Evolutionary conservation across 2,797 vertebrate species (phyloP), one percentile per base, ranked within the genome.

Genomic region (Malacoctenus gilli): DNA sequence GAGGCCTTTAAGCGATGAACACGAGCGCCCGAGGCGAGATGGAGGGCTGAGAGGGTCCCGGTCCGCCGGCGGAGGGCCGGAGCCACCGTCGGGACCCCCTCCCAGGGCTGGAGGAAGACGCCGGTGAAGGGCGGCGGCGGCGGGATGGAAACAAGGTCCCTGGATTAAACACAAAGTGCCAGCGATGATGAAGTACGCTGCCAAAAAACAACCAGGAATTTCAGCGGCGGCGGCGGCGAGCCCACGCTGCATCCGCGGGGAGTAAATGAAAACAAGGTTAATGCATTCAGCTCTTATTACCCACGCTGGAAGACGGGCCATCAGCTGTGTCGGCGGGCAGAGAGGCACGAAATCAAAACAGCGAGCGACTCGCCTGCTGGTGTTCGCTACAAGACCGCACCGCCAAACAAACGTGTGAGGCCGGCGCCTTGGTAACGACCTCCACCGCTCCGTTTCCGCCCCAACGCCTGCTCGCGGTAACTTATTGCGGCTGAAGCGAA

Each of bases 261-360:
- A 89, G 87, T 87, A 86, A 89, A 90, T 89, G 89, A 90, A 92
- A 92, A 92, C 89, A 89, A 89, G 90, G 89, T 91, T 90, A 90
- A 92, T 90, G 85, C 84, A 89, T 90, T 87, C 85, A n/a, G 74
- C 85, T 88, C 83, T 86, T 86, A 90, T 90, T 89, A 90, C 84
- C 84, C 77, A 82, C 55, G 44, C 77, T 82, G 84, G 85, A 82
- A 75, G 72, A 80, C 70, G 60, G 59, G 80, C 81, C 85, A 73
- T 84, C 86, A 80, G 85, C 83, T 74, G 78, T 75, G 78, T 85
- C 71, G 49, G 68, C 78, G 81, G 64, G 78, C 86, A 75, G 80
- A 76, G 51, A 84, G 73, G 86, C 85, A 89, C 85, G 85, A 89
- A 87, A 89, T 89, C 87, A 85, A 87, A 89, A 85, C 79, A 70